These are phyloP conservation scores for Stichodactyla helianthus DNA, from an alignment of 64 coral and sea anemone species.

Conservation along the genomic window DNA sequence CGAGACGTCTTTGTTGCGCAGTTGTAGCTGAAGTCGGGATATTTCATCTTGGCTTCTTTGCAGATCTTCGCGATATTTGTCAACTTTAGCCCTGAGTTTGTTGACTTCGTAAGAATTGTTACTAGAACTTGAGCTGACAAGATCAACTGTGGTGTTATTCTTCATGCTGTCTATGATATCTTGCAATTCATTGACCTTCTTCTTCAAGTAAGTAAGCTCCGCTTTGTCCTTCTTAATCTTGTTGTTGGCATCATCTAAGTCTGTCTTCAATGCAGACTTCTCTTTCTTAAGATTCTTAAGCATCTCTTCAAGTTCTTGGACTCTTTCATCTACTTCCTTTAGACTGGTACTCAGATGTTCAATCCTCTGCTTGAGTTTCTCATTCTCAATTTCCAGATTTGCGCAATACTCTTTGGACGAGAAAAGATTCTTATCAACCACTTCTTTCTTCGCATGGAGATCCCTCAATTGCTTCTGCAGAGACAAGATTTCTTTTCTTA, in stretches of 20 bases:
- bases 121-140: neutral
- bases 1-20: slow-evolving; percentile 66
- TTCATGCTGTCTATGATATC: slow-evolving; percentile 56
- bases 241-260: slow-evolving; percentile 64
- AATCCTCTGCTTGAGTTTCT: slow-evolving; percentile 41
- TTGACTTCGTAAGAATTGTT: slow-evolving; percentile 31
- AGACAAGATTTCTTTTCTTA: slow-evolving; percentile 3
- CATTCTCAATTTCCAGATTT: slow-evolving; percentile 63
- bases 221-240: slow-evolving; percentile 62
- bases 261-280: slow-evolving; percentile 22
- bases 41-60: slow-evolving; percentile 62
- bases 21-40: slow-evolving; percentile 52
- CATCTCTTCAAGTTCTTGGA: slow-evolving; percentile 26
- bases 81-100: slow-evolving; percentile 61
- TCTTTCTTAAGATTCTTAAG: slow-evolving; percentile 65
- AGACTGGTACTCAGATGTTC: neutral
- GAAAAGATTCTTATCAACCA: slow-evolving; percentile 53
- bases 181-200: slow-evolving; percentile 49
- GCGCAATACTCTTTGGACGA: slow-evolving; percentile 65
- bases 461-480: slow-evolving; percentile 60
- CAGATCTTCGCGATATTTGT: slow-evolving; percentile 58
- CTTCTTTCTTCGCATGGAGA: slow-evolving; percentile 63
- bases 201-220: slow-evolving; percentile 39
- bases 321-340: slow-evolving; percentile 2
- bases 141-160: slow-evolving; percentile 32